These are phyloP conservation scores for Acridotheres tristis DNA, from an alignment of 2,797 vertebrate species.

Conservation along the genomic window DNA sequence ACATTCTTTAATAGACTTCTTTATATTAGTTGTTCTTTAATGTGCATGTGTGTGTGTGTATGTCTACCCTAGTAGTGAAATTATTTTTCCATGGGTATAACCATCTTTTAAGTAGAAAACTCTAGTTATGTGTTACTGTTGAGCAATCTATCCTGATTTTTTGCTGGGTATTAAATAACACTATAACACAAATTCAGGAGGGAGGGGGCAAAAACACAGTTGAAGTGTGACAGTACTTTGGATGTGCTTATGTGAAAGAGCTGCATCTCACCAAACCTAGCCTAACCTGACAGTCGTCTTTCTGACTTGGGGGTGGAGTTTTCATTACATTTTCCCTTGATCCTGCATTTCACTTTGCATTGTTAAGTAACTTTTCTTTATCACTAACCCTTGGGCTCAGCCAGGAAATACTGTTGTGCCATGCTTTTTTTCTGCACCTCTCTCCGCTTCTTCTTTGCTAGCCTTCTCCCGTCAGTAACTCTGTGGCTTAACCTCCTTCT, in stretches of 20 bases:
- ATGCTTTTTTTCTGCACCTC: constrained; percentile 69
- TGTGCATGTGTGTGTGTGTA: background rate
- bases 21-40: background rate
- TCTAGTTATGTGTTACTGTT: background rate
- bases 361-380: constrained; percentile 25
- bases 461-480: constrained; percentile 77
- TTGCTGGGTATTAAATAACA: background rate
- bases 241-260: background rate
- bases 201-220: background rate
- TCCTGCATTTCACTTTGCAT: constrained; percentile 17
- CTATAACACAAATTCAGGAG: background rate
- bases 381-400: constrained; percentile 56
- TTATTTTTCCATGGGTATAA: background rate
- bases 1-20: background rate
- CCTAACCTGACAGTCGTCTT: background rate
- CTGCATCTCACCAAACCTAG: constrained; percentile 16
- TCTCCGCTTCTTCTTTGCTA: constrained; percentile 74
- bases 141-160: background rate
- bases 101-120: background rate
- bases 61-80: background rate
- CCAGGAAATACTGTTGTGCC: constrained; percentile 62
- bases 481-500: constrained; percentile 79
- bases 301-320: background rate
- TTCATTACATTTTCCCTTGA: constrained; percentile 7
- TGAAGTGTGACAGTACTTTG: background rate